phyloP scores from a whole-genome alignment of 2,797 vertebrate species.

The Kryptolebias ocellatus region DNA sequence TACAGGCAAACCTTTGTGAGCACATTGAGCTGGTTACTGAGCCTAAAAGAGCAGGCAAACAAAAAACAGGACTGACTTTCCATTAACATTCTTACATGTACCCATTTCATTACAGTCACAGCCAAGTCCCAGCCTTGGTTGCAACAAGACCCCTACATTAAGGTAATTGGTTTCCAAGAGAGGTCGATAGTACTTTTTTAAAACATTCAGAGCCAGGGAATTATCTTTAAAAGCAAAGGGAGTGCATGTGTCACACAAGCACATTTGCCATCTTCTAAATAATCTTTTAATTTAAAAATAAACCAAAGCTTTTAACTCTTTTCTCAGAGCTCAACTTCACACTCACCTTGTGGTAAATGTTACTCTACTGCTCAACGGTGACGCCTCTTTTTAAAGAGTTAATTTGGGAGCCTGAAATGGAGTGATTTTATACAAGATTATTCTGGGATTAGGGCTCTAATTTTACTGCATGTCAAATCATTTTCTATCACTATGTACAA shows the following conservation, averaged over 20 bases:
- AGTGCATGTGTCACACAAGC: constrained; percentile 11
- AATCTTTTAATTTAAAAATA: constrained; percentile 34
- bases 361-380: constrained; percentile 5
- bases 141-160: constrained; percentile 53
- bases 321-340: constrained; percentile 2
- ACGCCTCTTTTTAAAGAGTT: constrained; percentile 21
- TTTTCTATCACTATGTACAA: too few species aligned
- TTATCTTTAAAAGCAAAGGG: constrained; percentile 36
- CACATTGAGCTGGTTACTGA: constrained; percentile 31
- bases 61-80: constrained; percentile 45
- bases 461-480: too few species aligned
- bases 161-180: constrained; percentile 65
- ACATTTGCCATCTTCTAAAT: constrained; percentile 37
- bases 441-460: too few species aligned
- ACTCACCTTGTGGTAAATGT: neutral
- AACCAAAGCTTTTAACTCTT: constrained; percentile 7
- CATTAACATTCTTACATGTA: constrained; percentile 65
- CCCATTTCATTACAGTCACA: constrained; percentile 46
- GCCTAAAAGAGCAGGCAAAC: constrained; percentile 49
- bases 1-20: constrained; percentile 64
- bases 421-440: neutral
- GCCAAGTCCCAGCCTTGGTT: constrained; percentile 37
- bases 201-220: constrained; percentile 43
- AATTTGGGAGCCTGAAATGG: constrained; percentile 2
- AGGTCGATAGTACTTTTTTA: constrained; percentile 54